Evolutionary conservation across 2,113 vertebrate species (phyloP).

Genomic region (Nymphicus hollandicus): DNA sequence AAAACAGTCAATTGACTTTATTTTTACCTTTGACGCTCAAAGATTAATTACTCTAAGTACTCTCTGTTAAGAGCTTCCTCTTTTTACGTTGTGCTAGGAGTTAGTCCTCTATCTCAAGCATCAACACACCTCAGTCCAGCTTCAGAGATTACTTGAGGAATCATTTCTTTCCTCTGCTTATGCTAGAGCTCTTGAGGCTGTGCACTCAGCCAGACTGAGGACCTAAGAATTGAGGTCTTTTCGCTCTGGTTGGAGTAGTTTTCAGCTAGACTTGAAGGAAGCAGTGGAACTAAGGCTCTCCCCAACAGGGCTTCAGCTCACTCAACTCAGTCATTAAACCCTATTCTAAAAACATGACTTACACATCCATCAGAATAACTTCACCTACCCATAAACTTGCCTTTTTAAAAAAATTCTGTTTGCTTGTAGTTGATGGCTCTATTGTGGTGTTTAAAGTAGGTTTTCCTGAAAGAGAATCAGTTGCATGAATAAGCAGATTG

Average conservation of each 20-base stretch:
- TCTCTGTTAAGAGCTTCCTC: neutral
- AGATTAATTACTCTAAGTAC: neutral
- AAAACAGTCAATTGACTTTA: neutral
- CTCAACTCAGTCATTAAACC: neutral
- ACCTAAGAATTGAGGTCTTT: neutral
- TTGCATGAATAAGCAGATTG: neutral
- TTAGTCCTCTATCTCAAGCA: neutral
- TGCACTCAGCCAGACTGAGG: fast-evolving
- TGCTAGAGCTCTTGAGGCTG: neutral
- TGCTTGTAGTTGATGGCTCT: neutral
- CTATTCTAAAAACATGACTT: neutral
- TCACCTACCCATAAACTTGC: neutral
- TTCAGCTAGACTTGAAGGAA: neutral
- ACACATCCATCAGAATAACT: neutral
- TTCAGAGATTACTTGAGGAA: neutral
- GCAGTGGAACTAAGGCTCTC: neutral
- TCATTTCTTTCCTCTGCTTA: neutral
- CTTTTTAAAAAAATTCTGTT: neutral
- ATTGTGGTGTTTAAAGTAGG: neutral
- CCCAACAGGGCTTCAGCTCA: neutral
- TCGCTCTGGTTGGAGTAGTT: neutral
- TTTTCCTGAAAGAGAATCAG: neutral
- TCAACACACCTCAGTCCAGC: neutral
- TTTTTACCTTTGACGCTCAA: neutral
- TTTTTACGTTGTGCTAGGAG: neutral